phyloP scores from a whole-genome alignment of 2,797 vertebrate genomes.

The Cirrhinus molitorella region DNA sequence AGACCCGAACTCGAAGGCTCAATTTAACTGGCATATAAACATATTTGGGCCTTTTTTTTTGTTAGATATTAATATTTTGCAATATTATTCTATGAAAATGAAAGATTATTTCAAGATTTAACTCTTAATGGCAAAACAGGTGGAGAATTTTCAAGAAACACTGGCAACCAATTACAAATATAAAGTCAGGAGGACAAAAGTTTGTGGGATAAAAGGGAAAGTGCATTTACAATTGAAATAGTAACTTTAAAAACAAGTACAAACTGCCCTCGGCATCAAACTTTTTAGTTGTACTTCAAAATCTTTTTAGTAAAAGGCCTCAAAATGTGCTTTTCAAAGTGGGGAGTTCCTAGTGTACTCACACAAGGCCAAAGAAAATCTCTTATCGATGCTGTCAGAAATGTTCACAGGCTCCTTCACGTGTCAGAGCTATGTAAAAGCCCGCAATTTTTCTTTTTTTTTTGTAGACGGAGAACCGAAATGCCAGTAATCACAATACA shows the following conservation, averaged over 20 bases:
- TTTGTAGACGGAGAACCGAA: not conserved
- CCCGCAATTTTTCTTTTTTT: not conserved
- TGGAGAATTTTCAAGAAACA: constrained; percentile 22
- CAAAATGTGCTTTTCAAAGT: constrained; percentile 59
- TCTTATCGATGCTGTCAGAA: constrained; percentile 13
- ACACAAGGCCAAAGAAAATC: constrained; percentile 31
- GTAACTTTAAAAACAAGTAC: constrained; percentile 48
- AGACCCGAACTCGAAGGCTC: constrained; percentile 69
- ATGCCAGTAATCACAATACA: constrained; percentile 11
- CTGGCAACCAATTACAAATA: constrained; percentile 47
- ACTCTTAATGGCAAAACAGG: constrained; percentile 14
- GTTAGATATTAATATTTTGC: constrained; percentile 43
- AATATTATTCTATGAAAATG: constrained; percentile 55
- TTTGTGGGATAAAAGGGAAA: constrained; percentile 39
- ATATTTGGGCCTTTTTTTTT: constrained; percentile 49
- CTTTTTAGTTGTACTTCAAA: constrained; percentile 31
- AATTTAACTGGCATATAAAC: constrained; percentile 52
- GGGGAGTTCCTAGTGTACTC: constrained; percentile 21
- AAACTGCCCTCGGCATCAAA: constrained; percentile 45
- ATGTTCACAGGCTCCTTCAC: constrained; percentile 14
- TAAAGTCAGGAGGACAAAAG: constrained; percentile 30
- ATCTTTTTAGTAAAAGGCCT: constrained; percentile 45
- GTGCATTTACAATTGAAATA: constrained; percentile 47
- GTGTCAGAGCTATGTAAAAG: not conserved
- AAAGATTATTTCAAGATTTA: constrained; percentile 45